phyloP scores from a whole-genome alignment of 2,113 vertebrate species.

The Dicaeum eximium region DNA sequence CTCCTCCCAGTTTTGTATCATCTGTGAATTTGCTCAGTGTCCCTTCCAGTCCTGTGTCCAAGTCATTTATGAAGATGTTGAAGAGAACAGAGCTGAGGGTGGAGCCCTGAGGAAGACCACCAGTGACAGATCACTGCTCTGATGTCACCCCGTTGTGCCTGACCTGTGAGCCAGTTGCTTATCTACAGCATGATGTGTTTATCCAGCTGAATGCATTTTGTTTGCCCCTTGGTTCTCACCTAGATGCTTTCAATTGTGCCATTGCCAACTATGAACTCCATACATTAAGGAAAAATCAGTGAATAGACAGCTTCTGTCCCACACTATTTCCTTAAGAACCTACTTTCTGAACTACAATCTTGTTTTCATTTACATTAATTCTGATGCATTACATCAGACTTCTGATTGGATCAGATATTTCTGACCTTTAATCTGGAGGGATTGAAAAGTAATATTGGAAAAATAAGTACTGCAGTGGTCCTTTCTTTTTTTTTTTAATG shows the following conservation, averaged over 20 bases:
- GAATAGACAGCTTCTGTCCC: not conserved
- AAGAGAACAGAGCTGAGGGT: not conserved
- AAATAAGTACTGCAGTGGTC: not conserved
- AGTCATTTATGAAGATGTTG: not conserved
- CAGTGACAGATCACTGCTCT: not conserved
- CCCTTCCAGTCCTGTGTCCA: not conserved
- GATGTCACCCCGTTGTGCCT: not conserved
- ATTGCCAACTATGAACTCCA: not conserved
- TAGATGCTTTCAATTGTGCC: no score
- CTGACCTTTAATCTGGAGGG: not conserved
- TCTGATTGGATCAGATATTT: not conserved
- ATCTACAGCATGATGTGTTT: not conserved
- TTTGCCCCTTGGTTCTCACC: not conserved
- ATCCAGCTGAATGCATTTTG: not conserved
- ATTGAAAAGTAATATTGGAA: not conserved
- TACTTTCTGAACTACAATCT: not conserved
- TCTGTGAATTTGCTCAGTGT: not conserved
- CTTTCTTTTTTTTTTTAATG: not conserved
- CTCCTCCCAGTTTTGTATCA: not conserved
- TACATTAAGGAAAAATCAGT: not conserved
- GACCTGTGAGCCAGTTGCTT: not conserved
- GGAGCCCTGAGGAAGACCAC: not conserved
- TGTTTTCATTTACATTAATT: not conserved
- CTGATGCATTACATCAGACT: not conserved
- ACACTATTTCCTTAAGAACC: not conserved